These are phyloP conservation scores for Amorpha juglandis DNA, from an alignment of 2,888 invertebrate genomes.

Conservation along the genomic window DNA sequence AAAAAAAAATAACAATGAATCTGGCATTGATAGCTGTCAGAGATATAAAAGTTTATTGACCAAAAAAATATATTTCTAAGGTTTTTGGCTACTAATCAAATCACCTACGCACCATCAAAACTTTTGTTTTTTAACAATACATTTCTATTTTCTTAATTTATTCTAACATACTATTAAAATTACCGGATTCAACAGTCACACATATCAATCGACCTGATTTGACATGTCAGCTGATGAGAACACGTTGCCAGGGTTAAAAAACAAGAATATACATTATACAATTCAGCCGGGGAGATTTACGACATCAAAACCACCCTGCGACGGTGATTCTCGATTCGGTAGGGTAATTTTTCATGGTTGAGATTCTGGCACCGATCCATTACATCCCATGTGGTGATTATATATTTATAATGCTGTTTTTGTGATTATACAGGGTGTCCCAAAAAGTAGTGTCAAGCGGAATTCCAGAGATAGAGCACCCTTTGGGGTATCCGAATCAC, in stretches of 20 bases:
- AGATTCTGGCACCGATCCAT: conserved; percentile 43
- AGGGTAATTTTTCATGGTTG: conserved; percentile 40
- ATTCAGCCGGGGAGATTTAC: conserved; percentile 28
- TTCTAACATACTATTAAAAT: background rate
- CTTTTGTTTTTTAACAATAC: background rate
- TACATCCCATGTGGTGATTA: conserved; percentile 38
- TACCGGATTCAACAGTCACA: background rate
- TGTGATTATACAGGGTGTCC: too few relatives aligned
- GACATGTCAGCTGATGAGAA: background rate
- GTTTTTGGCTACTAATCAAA: background rate
- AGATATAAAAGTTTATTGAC: conserved; percentile 1
- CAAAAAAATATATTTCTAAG: background rate
- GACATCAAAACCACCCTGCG: conserved; percentile 9
- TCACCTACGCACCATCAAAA: background rate
- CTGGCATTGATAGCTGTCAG: background rate
- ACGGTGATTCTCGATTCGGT: conserved; percentile 27
- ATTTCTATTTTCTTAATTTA: background rate
- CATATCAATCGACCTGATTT: background rate
- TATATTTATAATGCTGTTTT: conserved; percentile 41
- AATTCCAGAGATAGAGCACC: too few relatives aligned
- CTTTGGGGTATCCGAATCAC: too few relatives aligned
- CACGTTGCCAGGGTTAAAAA: background rate
- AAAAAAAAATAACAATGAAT: too few relatives aligned
- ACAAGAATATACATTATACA: conserved; percentile 7
- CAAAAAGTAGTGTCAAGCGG: too few relatives aligned